phyloP scores from a whole-genome alignment of 2,113 vertebrate species.

The Rissa tridactyla region DNA sequence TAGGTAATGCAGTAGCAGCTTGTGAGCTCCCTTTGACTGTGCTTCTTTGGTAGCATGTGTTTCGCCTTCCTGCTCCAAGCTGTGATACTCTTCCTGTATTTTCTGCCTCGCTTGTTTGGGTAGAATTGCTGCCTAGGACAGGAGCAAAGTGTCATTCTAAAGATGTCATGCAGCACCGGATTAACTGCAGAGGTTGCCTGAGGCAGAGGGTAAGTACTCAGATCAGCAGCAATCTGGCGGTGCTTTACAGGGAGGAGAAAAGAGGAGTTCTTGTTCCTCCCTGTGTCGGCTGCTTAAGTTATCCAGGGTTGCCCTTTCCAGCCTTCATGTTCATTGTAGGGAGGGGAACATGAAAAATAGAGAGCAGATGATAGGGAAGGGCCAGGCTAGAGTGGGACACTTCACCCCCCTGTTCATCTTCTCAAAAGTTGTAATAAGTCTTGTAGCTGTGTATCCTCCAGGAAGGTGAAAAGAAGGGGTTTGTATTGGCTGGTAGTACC shows the following conservation, averaged over 20 bases:
- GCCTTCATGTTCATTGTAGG: conserved; percentile 18
- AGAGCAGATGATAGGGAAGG: conserved; percentile 67
- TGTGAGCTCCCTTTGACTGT: not conserved
- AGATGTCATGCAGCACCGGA: not conserved
- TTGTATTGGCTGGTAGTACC: conserved; percentile 71
- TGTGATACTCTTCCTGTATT: not conserved
- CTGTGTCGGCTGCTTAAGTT: not conserved
- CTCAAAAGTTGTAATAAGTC: conserved; percentile 72
- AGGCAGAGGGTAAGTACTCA: conserved; percentile 63
- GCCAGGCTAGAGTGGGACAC: conserved; percentile 24
- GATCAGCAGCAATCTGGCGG: conserved; percentile 61
- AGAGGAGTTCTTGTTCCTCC: conserved; percentile 60
- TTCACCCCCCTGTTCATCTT: not conserved
- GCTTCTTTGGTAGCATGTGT: not conserved
- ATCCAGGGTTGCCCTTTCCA: conserved; percentile 60
- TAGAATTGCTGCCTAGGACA: not conserved
- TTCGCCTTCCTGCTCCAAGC: not conserved
- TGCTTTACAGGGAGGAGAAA: conserved; percentile 64
- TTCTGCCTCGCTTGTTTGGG: not conserved
- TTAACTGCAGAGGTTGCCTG: conserved; percentile 79
- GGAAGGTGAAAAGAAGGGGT: conserved; percentile 67
- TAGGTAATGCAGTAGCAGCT: not conserved
- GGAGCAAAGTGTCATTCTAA: not conserved
- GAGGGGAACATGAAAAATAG: conserved; percentile 57
- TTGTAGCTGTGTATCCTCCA: conserved; percentile 71